Evolutionary conservation across 2,113 vertebrate genomes (phyloP).

Genomic region (Pelobates fuscus): DNA sequence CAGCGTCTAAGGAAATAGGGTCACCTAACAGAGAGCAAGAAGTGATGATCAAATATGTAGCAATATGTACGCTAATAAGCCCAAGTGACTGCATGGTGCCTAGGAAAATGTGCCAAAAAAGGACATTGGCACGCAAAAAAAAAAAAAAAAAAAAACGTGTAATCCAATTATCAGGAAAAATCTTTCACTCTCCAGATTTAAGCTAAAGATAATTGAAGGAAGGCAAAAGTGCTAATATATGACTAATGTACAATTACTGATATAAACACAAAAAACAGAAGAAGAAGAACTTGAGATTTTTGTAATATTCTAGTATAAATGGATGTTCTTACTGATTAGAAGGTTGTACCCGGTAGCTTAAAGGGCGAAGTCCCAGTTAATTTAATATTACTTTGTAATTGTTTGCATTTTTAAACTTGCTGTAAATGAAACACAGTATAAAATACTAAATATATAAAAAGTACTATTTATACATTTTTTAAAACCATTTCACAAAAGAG

Average conservation of each 20-base stretch:
- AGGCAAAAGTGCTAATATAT: neutral
- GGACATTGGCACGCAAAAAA: neutral
- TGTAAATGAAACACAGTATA: no score
- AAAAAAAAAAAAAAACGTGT: neutral
- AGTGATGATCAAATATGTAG: conserved; percentile 31
- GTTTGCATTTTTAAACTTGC: no score
- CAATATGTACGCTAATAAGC: conserved; percentile 24
- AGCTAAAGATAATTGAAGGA: neutral
- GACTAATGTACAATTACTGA: neutral
- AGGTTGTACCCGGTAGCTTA: no score
- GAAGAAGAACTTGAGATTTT: no score
- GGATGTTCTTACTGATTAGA: no score
- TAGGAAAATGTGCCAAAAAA: conserved; percentile 15
- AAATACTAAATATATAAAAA: no score
- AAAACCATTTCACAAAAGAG: no score
- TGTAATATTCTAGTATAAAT: no score
- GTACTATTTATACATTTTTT: no score
- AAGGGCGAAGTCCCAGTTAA: no score
- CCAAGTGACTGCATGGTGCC: neutral
- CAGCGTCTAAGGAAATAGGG: conserved; percentile 29
- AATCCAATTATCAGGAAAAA: neutral
- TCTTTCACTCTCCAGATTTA: neutral
- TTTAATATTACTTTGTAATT: no score
- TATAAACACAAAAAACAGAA: no score
- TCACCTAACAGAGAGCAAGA: conserved; percentile 28